Conservation (phyloP, 2,113 vertebrate species). For the Myrmophylax atrothorax region DNA sequence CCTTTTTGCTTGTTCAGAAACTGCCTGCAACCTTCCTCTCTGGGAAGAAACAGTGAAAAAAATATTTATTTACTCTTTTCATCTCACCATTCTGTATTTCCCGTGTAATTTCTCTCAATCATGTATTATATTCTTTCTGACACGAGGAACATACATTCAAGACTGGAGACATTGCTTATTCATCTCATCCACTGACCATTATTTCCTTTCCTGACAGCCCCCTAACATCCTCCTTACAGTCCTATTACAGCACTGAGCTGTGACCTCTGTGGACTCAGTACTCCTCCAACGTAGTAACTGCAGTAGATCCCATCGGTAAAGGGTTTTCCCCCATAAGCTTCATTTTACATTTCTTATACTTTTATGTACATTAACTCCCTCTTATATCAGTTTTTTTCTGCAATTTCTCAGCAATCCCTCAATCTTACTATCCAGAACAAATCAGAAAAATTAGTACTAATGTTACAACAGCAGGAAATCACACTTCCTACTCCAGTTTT, state of each 20-base stretch:
- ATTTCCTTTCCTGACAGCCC: neutral
- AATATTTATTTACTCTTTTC: neutral
- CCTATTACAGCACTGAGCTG: neutral
- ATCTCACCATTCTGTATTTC: neutral
- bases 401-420: neutral
- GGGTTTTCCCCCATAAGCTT: neutral
- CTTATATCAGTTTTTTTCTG: neutral
- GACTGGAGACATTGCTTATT: accelerated
- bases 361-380: neutral
- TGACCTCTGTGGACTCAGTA: neutral
- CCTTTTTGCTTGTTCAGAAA: neutral
- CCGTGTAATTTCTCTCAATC: neutral
- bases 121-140: neutral
- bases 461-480: neutral
- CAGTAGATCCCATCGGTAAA: neutral
- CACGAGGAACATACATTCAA: neutral
- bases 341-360: neutral
- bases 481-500: neutral
- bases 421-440: neutral
- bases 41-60: neutral
- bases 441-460: neutral
- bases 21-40: neutral
- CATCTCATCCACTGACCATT: neutral
- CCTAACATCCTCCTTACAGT: neutral
- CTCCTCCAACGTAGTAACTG: neutral